Conservation (phyloP, 2,113 vertebrate species). For the Amblyornis subalaris region DNA sequence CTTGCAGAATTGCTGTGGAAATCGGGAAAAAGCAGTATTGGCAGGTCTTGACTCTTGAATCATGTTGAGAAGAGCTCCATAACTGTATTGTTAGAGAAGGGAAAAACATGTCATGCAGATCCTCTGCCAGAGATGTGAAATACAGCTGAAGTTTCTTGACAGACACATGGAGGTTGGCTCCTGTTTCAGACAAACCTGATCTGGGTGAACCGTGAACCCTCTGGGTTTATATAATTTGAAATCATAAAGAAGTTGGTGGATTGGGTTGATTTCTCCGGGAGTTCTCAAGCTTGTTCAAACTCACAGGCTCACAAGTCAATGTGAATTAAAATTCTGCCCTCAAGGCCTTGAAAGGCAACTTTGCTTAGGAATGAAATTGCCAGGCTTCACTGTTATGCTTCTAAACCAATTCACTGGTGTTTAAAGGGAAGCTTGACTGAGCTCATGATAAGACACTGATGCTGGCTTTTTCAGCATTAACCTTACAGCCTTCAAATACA, state of each 20-base stretch:
- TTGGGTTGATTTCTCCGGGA: not conserved
- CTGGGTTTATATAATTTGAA: not conserved
- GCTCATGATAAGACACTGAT: not conserved
- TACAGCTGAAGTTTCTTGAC: not conserved
- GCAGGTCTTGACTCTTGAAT: not conserved
- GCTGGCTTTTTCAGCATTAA: constrained; percentile 30
- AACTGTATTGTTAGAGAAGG: not conserved
- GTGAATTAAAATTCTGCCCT: constrained; percentile 11
- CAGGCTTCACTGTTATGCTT: not conserved
- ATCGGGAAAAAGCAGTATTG: not conserved
- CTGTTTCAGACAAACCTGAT: not conserved
- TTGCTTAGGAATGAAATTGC: constrained; percentile 4
- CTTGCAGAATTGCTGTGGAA: not conserved
- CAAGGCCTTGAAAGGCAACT: not conserved
- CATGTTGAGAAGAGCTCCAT: not conserved
- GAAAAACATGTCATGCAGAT: not conserved
- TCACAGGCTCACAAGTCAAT: not conserved
- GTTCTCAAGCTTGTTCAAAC: not conserved
- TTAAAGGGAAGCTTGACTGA: constrained; percentile 19
- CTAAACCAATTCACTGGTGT: not conserved
- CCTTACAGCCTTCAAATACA: constrained; percentile 21
- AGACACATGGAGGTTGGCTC: not conserved
- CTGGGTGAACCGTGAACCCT: not conserved
- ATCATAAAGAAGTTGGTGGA: not conserved
- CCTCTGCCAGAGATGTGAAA: not conserved